Evolutionary conservation across 2,113 vertebrate genomes (phyloP).

Genomic region (Paradoxurus hermaphroditus): DNA sequence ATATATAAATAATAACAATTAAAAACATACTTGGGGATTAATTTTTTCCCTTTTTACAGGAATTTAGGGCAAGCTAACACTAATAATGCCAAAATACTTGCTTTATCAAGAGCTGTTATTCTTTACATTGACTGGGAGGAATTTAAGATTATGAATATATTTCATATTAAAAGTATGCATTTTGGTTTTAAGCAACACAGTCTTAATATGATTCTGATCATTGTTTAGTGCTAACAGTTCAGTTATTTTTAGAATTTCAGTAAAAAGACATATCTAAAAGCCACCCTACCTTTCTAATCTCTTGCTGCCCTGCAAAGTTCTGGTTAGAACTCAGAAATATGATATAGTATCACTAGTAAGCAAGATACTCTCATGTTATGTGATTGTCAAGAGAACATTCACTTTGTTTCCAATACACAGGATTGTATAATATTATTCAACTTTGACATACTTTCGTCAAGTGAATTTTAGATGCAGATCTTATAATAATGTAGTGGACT

Average conservation of each 20-base stretch:
- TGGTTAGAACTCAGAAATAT: slow-evolving; percentile 30
- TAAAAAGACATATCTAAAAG: neutral
- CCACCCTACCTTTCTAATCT: neutral
- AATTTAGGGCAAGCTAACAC: neutral
- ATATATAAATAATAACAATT: neutral
- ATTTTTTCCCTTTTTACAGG: neutral
- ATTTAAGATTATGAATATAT: neutral
- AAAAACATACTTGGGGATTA: neutral
- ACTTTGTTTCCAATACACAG: neutral
- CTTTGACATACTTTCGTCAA: neutral
- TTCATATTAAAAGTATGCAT: neutral
- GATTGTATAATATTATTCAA: too few species aligned
- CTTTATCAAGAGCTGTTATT: neutral
- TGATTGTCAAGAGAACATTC: neutral
- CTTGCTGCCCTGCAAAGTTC: slow-evolving; percentile 16
- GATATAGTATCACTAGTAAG: neutral
- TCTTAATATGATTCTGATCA: neutral
- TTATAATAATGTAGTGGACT: neutral
- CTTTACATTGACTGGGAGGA: neutral
- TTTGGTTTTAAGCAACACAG: neutral
- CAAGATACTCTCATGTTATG: neutral
- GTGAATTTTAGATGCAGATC: neutral
- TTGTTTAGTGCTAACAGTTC: neutral
- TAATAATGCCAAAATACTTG: neutral
- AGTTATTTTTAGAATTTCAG: neutral